phyloP scores from a whole-genome alignment of 2,888 invertebrate species.

The Meliscaeva auricollis region DNA sequence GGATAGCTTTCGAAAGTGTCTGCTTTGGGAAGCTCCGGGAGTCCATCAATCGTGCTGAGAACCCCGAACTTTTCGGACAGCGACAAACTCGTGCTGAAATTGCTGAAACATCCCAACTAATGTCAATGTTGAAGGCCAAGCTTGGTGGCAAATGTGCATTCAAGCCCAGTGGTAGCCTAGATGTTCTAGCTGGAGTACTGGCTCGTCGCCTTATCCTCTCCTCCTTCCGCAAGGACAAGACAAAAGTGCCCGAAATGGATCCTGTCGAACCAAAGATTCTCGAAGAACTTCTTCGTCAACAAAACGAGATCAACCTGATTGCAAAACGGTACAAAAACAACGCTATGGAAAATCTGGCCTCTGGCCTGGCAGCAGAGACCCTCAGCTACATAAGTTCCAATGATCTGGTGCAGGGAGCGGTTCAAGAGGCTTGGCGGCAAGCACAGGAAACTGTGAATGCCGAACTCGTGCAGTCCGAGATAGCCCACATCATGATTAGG shows the following conservation, averaged over 20 bases:
- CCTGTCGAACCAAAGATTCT: conserved; percentile 84
- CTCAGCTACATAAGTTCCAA: conserved; percentile 86
- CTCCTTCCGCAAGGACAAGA: conserved; percentile 78
- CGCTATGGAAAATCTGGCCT: conserved; percentile 89
- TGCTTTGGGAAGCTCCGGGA: conserved; percentile 89
- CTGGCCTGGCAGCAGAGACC: conserved; percentile 89
- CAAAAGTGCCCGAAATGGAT: conserved; percentile 85
- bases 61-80: conserved; percentile 86
- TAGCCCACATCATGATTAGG: conserved; percentile 89
- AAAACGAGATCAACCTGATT: conserved; percentile 87
- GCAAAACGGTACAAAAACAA: conserved; percentile 88
- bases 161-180: conserved; percentile 85
- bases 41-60: conserved; percentile 87
- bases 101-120: conserved; percentile 91
- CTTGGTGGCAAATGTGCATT: conserved; percentile 86
- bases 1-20: conserved; percentile 92
- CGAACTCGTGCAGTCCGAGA: conserved; percentile 91
- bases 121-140: conserved; percentile 89
- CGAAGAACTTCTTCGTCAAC: conserved; percentile 85
- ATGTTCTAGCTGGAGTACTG: conserved; percentile 90
- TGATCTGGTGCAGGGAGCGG: conserved; percentile 87
- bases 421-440: conserved; percentile 90
- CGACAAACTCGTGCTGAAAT: conserved; percentile 89
- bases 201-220: conserved; percentile 88
- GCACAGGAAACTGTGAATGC: conserved; percentile 91